Conservation (phyloP, 2,888 invertebrate species). For the Seladonia tumulorum region DNA sequence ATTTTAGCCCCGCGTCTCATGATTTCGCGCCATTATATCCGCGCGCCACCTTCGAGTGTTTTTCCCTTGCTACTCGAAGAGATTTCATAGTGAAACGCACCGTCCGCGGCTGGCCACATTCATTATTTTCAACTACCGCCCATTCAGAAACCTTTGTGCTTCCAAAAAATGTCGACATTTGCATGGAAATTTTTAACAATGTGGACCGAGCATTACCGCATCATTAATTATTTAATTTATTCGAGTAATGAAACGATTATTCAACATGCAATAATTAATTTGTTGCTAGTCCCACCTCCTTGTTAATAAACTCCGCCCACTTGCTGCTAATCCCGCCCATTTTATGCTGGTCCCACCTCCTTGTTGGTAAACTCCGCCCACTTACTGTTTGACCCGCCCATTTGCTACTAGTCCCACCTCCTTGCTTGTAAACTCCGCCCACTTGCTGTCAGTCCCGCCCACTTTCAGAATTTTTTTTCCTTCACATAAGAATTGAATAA, state of each 20-base stretch:
- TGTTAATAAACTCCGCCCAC: background rate
- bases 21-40: conserved; percentile 1
- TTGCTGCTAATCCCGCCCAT: background rate
- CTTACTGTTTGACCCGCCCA: too few relatives aligned
- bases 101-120: background rate
- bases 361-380: too few relatives aligned
- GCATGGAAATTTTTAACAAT: background rate
- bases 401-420: background rate
- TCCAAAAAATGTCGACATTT: background rate
- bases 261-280: background rate
- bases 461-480: background rate
- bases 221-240: background rate
- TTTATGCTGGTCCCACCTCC: background rate
- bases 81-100: background rate
- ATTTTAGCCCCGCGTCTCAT: conserved; percentile 9
- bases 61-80: background rate
- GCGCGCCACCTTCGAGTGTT: background rate
- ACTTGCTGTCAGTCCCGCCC: background rate
- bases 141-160: background rate
- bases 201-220: too few relatives aligned
- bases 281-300: background rate
- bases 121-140: background rate
- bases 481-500: background rate
- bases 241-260: background rate
- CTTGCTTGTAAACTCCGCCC: background rate